Evolutionary conservation across 1,140 invertebrate genomes (phyloP), one percentile per base, ranked within the genome.

Genomic region (Macrosteles quadrilineatus): DNA sequence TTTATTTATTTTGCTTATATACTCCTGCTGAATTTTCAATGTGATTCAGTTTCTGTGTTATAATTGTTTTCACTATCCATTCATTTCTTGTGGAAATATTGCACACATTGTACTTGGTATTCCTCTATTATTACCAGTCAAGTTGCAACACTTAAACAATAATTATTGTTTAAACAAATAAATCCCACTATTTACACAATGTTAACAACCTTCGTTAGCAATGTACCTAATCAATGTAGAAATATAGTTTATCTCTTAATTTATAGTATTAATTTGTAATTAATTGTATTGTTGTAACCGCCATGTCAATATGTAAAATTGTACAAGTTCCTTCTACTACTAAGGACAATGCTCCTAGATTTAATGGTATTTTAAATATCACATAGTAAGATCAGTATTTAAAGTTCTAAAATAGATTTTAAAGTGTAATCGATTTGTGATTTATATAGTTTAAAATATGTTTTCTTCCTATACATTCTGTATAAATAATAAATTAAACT

Each of bases 301-400:
- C 21, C 21, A 50, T 21, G 47, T 50, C 47, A 50, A 50, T 50
- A 50, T 19, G 14, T 19, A 19, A 50, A 50, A 50, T 50, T 50
- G 47, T 50, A 50, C 6, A 50, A 50, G 47, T 50, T 50, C 47
- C 47, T 50, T 50, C 47, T 50, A 50, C 47, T 50, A 50, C 47
- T 50, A 50, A 50, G 47, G 47, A 50, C 47, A 50, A 9, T 50
- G n/a, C 21, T 50, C 21, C 47, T 50, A 50, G 47, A 50, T 19
- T 50, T 50, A 50, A 50, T 50, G 47, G 14, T 19, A 19, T 50
- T 50, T 50, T 19, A 50, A 19, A 19, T 19, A 19, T 50, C 14
- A 19, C 14, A 19, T 50, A 50, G 14, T 50, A 50, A 50, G 47
- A 50, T 19, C 47, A 50, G 47, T 50, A 50, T 50, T 50, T 50